These are phyloP conservation scores for Rotaria magnacalcarata DNA, from an alignment of 2,888 invertebrate genomes.

Conservation along the genomic window DNA sequence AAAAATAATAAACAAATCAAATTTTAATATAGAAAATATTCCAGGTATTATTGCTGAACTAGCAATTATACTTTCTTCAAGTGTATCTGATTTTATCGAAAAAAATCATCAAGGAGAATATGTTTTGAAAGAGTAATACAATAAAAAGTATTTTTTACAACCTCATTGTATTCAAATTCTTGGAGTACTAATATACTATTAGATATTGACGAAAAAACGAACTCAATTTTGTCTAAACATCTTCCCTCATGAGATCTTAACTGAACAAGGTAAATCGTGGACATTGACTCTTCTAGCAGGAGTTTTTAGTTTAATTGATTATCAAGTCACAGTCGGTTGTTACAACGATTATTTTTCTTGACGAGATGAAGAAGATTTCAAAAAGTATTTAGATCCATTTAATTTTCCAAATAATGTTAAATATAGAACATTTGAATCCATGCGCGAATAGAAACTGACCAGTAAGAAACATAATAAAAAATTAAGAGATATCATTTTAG, in stretches of 20 bases:
- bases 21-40: not conserved
- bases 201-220: not conserved
- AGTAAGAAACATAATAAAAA: not conserved
- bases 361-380: not conserved
- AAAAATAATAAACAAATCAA: not conserved
- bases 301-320: not conserved
- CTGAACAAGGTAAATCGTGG: conserved; percentile 18
- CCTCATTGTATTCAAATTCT: conserved; percentile 1
- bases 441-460: not conserved
- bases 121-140: not conserved
- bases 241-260: not conserved
- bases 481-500: not conserved
- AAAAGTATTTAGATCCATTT: not conserved
- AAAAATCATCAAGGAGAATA: not conserved
- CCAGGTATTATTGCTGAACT: not conserved
- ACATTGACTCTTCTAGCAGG: not conserved
- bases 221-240: not conserved
- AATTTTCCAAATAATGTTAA: not conserved
- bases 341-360: not conserved
- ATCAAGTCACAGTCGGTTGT: not conserved
- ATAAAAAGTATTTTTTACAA: not conserved
- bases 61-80: not conserved
- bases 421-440: not conserved
- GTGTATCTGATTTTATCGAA: not conserved
- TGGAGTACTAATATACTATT: not conserved